Percentiles rank a stretch among this genome's conserved stretches.
These are phyloP conservation scores for Phacellophora camtschatica DNA, from an alignment of 30 jellyfish, hydroid and myxozoan species.

Conservation along the genomic window DNA sequence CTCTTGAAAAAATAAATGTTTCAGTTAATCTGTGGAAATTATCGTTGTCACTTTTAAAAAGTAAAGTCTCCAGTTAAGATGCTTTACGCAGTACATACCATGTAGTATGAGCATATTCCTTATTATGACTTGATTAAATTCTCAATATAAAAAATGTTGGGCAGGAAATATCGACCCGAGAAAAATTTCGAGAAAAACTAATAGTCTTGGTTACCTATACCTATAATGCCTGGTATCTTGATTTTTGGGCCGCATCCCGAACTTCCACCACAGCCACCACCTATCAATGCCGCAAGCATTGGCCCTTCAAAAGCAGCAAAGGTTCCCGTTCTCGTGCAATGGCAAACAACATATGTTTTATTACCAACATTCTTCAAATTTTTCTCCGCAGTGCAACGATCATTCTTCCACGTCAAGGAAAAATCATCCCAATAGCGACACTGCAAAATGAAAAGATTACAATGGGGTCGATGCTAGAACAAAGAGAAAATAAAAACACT, in stretches of 20 bases:
- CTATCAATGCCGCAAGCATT: background rate
- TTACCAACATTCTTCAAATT: background rate
- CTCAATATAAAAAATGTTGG: too few relatives aligned
- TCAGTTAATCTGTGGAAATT: too few relatives aligned
- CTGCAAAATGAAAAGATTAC: background rate
- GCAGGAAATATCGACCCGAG: too few relatives aligned
- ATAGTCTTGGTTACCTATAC: too few relatives aligned
- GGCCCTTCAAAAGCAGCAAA: slow-evolving; percentile 53
- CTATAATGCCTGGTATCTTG: background rate
- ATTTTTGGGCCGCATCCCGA: background rate
- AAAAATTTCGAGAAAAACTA: too few relatives aligned
- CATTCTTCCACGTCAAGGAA: slow-evolving; percentile 33
- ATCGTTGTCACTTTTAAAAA: too few relatives aligned
- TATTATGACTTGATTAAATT: too few relatives aligned
- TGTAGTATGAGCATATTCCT: too few relatives aligned
- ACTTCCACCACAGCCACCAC: background rate
- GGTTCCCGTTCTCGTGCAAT: slow-evolving; percentile 61
- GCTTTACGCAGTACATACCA: too few relatives aligned
- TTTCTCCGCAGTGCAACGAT: slow-evolving; percentile 34
- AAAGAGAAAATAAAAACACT: background rate
- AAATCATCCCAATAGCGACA: slow-evolving; percentile 60
- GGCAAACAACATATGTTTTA: slow-evolving; percentile 18
- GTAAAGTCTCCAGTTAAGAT: too few relatives aligned
- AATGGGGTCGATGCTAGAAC: too few relatives aligned
- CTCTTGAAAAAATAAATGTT: too few relatives aligned